A percentile compares a stretch with the other conserved stretches of the same genome.
phyloP scores from a whole-genome alignment of 2,888 invertebrate genomes.

The Mycalesis mineus region DNA sequence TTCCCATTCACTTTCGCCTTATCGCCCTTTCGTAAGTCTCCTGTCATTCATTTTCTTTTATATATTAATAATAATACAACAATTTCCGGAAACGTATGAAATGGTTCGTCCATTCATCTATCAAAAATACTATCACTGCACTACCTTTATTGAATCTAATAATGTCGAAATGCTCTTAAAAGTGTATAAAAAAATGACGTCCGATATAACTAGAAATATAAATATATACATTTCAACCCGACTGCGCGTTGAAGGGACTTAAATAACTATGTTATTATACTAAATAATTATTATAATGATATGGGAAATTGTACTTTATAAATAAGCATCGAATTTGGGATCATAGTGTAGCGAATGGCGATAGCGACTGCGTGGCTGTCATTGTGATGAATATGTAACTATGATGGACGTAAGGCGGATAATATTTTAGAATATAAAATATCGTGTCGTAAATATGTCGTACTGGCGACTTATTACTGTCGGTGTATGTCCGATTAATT shows the following conservation, averaged over 20 bases:
- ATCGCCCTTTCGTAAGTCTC: too few relatives aligned
- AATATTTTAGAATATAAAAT: background rate
- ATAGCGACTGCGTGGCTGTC: background rate
- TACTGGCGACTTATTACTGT: background rate
- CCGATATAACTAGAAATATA: conserved; percentile 35
- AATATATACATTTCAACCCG: conserved; percentile 21
- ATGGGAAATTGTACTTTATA: conserved; percentile 3
- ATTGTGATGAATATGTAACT: background rate
- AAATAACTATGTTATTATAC: background rate
- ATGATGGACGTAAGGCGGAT: background rate
- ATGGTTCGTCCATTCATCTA: too few relatives aligned
- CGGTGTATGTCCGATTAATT: background rate
- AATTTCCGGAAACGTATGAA: too few relatives aligned
- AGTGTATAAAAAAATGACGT: conserved; percentile 14
- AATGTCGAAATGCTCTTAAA: background rate
- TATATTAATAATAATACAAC: background rate
- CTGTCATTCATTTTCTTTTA: too few relatives aligned
- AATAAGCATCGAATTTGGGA: conserved; percentile 11
- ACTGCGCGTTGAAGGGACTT: conserved; percentile 20
- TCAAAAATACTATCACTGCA: too few relatives aligned
- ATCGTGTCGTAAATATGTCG: background rate
- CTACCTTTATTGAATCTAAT: too few relatives aligned
- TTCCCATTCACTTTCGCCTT: too few relatives aligned
- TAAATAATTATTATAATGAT: conserved; percentile 2
- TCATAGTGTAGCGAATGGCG: background rate